Conservation (phyloP, 2,797 vertebrate species). For the Sphenopsis melanotis region DNA sequence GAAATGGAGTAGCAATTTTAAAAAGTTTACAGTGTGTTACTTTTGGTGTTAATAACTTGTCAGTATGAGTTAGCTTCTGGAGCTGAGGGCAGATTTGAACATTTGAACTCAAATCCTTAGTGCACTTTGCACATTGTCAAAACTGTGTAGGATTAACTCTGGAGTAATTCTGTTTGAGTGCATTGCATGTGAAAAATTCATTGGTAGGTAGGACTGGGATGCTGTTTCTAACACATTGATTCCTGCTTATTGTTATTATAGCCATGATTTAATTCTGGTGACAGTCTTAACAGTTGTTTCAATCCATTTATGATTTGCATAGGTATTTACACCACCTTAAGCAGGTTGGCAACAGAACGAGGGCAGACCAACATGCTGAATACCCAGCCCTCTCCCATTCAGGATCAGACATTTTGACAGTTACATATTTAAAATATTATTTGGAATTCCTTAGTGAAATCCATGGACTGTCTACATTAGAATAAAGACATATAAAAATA, state of each 20-base stretch:
- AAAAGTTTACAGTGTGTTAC: background rate
- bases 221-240: background rate
- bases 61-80: background rate
- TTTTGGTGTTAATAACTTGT: background rate
- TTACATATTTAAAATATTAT: background rate
- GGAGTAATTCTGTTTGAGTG: background rate
- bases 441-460: background rate
- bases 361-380: background rate
- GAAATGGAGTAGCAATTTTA: background rate
- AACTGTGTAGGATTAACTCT: background rate
- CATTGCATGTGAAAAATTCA: background rate
- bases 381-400: background rate
- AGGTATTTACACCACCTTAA: background rate
- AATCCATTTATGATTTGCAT: background rate
- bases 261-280: background rate
- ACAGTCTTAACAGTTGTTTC: background rate
- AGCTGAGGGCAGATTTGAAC: background rate
- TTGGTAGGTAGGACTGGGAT: background rate
- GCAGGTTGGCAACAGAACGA: background rate
- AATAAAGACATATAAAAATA: background rate
- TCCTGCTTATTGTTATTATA: background rate
- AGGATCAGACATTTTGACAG: background rate
- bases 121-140: background rate
- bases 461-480: background rate
- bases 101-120: background rate